Evolutionary conservation across 2,797 vertebrate species (phyloP).

Genomic region (Rachycentron canadum): DNA sequence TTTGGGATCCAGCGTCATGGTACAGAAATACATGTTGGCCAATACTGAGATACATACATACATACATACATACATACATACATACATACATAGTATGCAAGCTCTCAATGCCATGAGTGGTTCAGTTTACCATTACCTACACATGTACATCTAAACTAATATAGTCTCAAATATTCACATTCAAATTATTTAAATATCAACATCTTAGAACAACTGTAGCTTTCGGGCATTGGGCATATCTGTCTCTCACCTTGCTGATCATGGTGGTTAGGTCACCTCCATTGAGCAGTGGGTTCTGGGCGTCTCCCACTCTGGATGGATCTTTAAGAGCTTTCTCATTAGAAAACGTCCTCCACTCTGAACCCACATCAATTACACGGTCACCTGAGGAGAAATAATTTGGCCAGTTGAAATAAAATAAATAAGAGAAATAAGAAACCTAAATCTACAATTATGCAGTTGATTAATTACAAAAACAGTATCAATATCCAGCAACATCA

Average conservation of each 20-base stretch:
- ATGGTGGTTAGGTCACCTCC: slow-evolving; percentile 97
- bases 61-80: too few relatives aligned
- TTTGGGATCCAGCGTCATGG: background rate
- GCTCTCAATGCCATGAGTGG: background rate
- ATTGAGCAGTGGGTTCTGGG: slow-evolving; percentile 96
- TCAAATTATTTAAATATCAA: too few relatives aligned
- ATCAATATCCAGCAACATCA: background rate
- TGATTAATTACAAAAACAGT: background rate
- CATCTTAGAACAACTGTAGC: background rate
- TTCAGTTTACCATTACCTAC: background rate
- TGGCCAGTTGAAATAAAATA: background rate
- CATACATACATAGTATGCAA: too few relatives aligned
- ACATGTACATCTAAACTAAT: background rate
- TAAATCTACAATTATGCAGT: background rate
- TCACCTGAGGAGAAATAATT: slow-evolving; percentile 86
- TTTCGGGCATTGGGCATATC: background rate
- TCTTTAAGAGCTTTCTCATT: slow-evolving; percentile 99
- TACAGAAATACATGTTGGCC: background rate
- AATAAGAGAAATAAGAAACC: background rate
- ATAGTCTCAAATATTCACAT: background rate
- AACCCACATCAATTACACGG: slow-evolving; percentile 97
- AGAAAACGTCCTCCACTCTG: slow-evolving; percentile 99
- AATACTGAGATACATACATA: background rate
- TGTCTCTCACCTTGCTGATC: slow-evolving; percentile 95
- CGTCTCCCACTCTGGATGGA: slow-evolving; percentile 97